Base-by-base conservation (phyloP, 2,113 vertebrate species). In the Pontoporia blainvillei region DNA sequence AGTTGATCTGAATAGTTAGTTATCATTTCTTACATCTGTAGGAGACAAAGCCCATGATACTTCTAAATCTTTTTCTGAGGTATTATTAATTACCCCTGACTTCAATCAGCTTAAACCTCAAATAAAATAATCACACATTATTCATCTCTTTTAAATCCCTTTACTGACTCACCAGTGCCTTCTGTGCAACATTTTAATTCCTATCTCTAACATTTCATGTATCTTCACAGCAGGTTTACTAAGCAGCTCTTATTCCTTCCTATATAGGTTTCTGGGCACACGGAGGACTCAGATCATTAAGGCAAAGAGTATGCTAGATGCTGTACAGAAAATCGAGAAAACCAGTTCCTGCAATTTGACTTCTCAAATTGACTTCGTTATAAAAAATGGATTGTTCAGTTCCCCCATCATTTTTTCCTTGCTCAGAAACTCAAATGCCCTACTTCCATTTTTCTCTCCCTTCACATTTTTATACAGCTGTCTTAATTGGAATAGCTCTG, bases 111-210 rank as follows among this genome's bases (percentile, higher is more conserved):
- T 93, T 91, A 94, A 75, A 69, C 36, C n/a, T 84, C 90, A 90
- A 75, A 78, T n/a, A 29, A 85, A 95, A 91, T 90, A 93, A 95
- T 75, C 69, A 81, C 78, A 73, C 29, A 83, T 95, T 87, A 91
- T 84, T 81, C 79, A 90, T 90, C 18, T 76, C 91, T 54, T 92
- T 94, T 67, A 95, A 90, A 95, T 95, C 78, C 18, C 52, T 91
- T 93, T 83, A 21, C 61, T 96, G 94, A 93, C 69, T 96, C 90
- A 81, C n/a, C 39, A 86, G 73, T 71, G 52, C 73, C 69, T 91
- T 95, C 78, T 93, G 46, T 25, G 14, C 71, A 90, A 87, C 94
- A 85, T 90, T 97, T 95, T 87, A 92, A 95, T 87, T 95, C 96
- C 49, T 61, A 15, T 76, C 78, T 9, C 62, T 84, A 95, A 49